Percentiles rank a stretch among this genome's conserved stretches.
phyloP scores from a whole-genome alignment of 2,797 vertebrate genomes.

The Oryzias dopingdopingensis region DNA sequence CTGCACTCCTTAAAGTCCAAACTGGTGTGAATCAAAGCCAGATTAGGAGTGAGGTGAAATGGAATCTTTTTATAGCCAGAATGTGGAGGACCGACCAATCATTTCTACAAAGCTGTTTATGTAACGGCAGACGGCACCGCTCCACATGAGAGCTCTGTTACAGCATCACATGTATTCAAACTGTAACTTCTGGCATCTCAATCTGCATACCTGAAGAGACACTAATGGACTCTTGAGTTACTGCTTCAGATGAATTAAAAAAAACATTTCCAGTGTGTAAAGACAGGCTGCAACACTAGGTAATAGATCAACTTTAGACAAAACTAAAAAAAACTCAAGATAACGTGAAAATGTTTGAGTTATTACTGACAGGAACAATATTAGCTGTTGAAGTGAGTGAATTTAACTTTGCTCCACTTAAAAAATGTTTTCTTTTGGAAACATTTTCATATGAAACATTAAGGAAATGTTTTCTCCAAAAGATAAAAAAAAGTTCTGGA shows the following conservation, averaged over 20 bases:
- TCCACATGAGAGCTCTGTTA: slow-evolving; percentile 48
- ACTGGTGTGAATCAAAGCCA: slow-evolving; percentile 42
- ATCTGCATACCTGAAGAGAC: slow-evolving; percentile 14
- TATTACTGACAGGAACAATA: no score
- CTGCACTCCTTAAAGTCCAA: slow-evolving; percentile 1
- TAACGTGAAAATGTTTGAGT: no score
- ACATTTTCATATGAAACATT: no score
- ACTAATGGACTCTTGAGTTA: not conserved
- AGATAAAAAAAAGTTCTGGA: no score
- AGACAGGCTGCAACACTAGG: no score
- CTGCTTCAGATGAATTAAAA: not conserved
- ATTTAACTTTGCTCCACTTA: no score
- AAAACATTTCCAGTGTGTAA: not conserved
- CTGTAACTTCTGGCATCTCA: slow-evolving; percentile 22
- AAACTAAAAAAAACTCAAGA: no score
- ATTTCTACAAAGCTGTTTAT: slow-evolving; percentile 59
- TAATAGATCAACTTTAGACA: no score
- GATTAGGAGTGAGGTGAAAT: slow-evolving; percentile 40
- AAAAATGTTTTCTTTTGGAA: no score
- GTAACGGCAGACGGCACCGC: slow-evolving; percentile 44
- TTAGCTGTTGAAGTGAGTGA: no score
- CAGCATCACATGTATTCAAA: slow-evolving; percentile 32
- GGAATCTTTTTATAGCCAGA: slow-evolving; percentile 60
- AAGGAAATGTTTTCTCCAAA: no score
- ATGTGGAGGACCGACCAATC: slow-evolving; percentile 55